A percentile compares a stretch with the other conserved stretches of the same genome.
phyloP scores from a whole-genome alignment of 2,888 invertebrate species.

The Caenorhabditis zanzibari region DNA sequence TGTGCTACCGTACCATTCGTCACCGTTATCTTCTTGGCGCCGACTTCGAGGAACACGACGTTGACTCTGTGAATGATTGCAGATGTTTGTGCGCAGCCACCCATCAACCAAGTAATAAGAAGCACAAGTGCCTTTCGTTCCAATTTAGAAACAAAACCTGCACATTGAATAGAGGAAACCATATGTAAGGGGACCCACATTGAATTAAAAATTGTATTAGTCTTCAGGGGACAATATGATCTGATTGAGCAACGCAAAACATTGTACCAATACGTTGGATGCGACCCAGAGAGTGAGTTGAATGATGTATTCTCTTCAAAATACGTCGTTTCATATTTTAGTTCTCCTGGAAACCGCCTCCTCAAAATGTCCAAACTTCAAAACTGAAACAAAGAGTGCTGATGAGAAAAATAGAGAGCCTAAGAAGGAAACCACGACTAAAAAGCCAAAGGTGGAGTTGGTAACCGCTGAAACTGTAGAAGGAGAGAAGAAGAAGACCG shows the following conservation, averaged over 20 bases:
- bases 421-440: slow-evolving; percentile 29
- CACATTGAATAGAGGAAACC: slow-evolving; percentile 76
- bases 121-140: slow-evolving; percentile 72
- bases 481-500: slow-evolving; percentile 33
- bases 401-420: neutral
- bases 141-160: slow-evolving; percentile 76
- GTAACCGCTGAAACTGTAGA: slow-evolving; percentile 46
- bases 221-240: slow-evolving; percentile 75
- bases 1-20: slow-evolving; percentile 78
- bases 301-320: neutral
- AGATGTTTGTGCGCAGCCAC: slow-evolving; percentile 75
- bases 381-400: slow-evolving; percentile 8
- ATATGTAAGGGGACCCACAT: slow-evolving; percentile 42
- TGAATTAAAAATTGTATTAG: neutral
- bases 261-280: slow-evolving; percentile 80
- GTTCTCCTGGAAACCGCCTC: slow-evolving; percentile 68
- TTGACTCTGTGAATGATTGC: slow-evolving; percentile 76
- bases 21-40: slow-evolving; percentile 77
- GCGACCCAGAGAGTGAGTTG: slow-evolving; percentile 75
- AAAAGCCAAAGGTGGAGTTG: slow-evolving; percentile 52
- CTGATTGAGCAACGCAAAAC: slow-evolving; percentile 76
- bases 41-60: slow-evolving; percentile 71
- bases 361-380: slow-evolving; percentile 65
- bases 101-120: slow-evolving; percentile 45
- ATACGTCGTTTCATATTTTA: slow-evolving; percentile 26